phyloP scores from a whole-genome alignment of 2,888 invertebrate genomes.

The Isoperla grammatica region DNA sequence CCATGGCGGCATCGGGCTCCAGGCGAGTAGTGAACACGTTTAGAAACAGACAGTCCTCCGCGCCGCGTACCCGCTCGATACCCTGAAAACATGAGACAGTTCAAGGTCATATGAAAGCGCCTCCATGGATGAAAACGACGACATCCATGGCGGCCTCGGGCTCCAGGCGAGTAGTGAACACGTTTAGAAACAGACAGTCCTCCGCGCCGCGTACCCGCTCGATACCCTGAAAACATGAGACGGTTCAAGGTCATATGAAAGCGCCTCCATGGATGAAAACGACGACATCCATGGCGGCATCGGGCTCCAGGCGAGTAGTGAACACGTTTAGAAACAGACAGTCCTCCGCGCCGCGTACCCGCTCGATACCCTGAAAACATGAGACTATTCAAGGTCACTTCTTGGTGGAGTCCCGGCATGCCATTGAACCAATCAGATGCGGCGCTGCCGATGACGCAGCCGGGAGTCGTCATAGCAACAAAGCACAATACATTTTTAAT shows the following conservation, averaged over 20 bases:
- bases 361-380: too few relatives aligned
- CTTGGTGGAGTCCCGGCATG: too few relatives aligned
- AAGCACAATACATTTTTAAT: too few relatives aligned
- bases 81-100: too few relatives aligned
- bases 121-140: slow-evolving; percentile 59
- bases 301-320: not conserved
- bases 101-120: slow-evolving; percentile 68
- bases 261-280: slow-evolving; percentile 63
- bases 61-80: not conserved
- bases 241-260: too few relatives aligned
- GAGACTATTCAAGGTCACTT: too few relatives aligned
- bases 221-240: too few relatives aligned
- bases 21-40: slow-evolving; percentile 1
- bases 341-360: slow-evolving; percentile 1
- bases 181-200: slow-evolving; percentile 8
- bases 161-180: not conserved
- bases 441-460: too few relatives aligned
- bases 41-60: slow-evolving; percentile 4
- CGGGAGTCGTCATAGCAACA: too few relatives aligned
- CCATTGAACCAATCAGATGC: too few relatives aligned
- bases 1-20: slow-evolving; percentile 34
- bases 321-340: slow-evolving; percentile 8
- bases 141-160: slow-evolving; percentile 46
- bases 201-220: not conserved
- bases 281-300: slow-evolving; percentile 49